These are phyloP conservation scores for Idaea straminata DNA, from an alignment of 2,888 invertebrate species.

Conservation along the genomic window DNA sequence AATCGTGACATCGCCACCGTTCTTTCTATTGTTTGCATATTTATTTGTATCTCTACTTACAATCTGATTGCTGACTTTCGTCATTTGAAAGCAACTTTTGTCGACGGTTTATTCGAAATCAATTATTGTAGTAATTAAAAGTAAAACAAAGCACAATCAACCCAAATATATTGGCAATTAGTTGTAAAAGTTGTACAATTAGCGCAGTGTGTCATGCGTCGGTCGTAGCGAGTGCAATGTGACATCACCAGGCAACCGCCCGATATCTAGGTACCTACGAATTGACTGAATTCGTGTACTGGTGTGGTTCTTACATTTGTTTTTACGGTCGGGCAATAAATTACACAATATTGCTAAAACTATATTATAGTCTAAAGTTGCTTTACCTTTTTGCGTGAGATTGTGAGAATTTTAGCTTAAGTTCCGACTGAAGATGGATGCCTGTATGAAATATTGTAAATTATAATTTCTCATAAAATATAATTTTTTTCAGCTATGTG, in stretches of 20 bases:
- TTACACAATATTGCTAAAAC: conserved; percentile 77
- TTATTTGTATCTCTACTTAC: not conserved
- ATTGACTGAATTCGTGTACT: conserved; percentile 66
- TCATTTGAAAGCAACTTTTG: not conserved
- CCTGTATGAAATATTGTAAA: conserved; percentile 81
- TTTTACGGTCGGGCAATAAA: conserved; percentile 69
- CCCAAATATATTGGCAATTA: conserved; percentile 36
- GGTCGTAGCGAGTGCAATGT: conserved; percentile 17
- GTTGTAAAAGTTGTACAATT: conserved; percentile 28
- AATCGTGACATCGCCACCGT: no score
- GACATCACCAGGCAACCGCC: conserved; percentile 26
- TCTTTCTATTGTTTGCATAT: not conserved
- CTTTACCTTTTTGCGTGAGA: conserved; percentile 81
- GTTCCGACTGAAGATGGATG: conserved; percentile 81
- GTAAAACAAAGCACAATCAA: conserved; percentile 47
- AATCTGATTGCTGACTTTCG: not conserved
- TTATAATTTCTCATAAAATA: conserved; percentile 82
- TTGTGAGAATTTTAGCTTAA: conserved; percentile 81
- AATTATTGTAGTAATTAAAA: conserved; percentile 36
- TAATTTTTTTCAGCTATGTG: conserved; percentile 80
- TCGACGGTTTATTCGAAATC: conserved; percentile 31
- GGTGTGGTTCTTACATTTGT: conserved; percentile 60
- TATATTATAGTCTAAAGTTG: conserved; percentile 81
- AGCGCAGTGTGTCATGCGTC: conserved; percentile 37
- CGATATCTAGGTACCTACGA: conserved; percentile 56